A percentile compares a stretch with the other conserved stretches of the same genome.
Conservation (phyloP, 2,113 vertebrate genomes). For the Alligator sinensis region DNA sequence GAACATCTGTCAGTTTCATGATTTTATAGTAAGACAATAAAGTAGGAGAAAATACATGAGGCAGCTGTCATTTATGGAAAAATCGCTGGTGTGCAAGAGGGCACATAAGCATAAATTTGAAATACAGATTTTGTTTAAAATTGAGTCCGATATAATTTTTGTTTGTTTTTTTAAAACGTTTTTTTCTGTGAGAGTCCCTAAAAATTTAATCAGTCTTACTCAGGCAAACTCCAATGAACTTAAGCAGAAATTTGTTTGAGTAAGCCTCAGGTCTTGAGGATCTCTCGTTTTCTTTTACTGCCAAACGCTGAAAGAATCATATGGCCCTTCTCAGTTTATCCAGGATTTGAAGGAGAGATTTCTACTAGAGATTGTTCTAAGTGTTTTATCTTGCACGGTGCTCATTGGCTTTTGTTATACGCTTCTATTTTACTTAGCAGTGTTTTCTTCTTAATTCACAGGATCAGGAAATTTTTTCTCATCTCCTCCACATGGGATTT, state of each 20-base stretch:
- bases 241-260: not conserved
- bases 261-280: not conserved
- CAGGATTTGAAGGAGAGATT: not conserved
- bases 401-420: not conserved
- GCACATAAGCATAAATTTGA: not conserved
- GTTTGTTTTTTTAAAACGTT: not conserved
- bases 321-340: not conserved
- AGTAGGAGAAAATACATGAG: not conserved
- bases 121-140: not conserved
- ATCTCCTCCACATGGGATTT: not conserved
- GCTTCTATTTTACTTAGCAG: not conserved
- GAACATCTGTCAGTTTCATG: not conserved
- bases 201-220: not conserved
- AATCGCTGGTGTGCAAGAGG: not conserved
- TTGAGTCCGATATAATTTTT: too few relatives aligned
- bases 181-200: not conserved
- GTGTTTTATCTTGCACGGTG: not conserved
- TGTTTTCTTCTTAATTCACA: not conserved
- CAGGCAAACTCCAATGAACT: not conserved
- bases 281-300: not conserved
- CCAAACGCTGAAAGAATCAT: not conserved
- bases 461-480: not conserved
- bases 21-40: not conserved
- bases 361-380: constrained; percentile 10
- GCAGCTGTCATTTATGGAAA: not conserved